Base-by-base conservation (phyloP, 1,140 invertebrate genomes). In the Caenorhabditis briggsae region DNA sequence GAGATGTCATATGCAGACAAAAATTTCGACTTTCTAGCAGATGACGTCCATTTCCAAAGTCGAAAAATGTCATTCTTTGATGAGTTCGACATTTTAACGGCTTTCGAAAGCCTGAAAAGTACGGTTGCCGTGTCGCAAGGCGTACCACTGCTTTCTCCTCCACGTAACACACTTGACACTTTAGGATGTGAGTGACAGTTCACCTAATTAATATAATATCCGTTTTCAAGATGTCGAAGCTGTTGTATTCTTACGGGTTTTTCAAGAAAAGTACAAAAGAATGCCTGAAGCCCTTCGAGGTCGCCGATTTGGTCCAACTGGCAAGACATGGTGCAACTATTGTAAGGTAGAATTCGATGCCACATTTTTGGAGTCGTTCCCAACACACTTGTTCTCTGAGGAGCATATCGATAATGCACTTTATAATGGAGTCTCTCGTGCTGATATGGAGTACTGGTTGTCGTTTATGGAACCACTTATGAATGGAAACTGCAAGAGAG, bases 51-150 rank as follows among this genome's bases (percentile, higher is more conserved):
- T n/a, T 5, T 5, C 2, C 8, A 14, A 12, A 41, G 23, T 14
- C 20, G 11, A 64, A 12, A 64, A 64, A 25, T 33, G 5, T 64
- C n/a, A 14, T 41, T 64, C 33, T 64, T 64, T 11, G 61, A 64
- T 16, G 33, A 16, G 7, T 23, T 64, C 2, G 61, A 64, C 18
- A 64, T 64, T 41, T 8, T 9, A 9, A 64, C 61, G 18, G 25
- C 61, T 5, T 41, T 64, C 61, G 61, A 64, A 33, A 64, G 61
- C n/a, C 9, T 64, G 23, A 64, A 64, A 64, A 64, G 61, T 41
- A 64, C 61, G 41, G 61, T 64, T 64, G 11, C 61, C 11, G 9
- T 64, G 11, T 12, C 33, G 25, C 23, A 41, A 64, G 18, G 23
- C 11, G 18, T 41, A 14, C 61, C 61, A 12, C 33, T 64, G 25